Evolutionary conservation across 1,140 invertebrate genomes (phyloP).

Genomic region (Drosophila pachea): DNA sequence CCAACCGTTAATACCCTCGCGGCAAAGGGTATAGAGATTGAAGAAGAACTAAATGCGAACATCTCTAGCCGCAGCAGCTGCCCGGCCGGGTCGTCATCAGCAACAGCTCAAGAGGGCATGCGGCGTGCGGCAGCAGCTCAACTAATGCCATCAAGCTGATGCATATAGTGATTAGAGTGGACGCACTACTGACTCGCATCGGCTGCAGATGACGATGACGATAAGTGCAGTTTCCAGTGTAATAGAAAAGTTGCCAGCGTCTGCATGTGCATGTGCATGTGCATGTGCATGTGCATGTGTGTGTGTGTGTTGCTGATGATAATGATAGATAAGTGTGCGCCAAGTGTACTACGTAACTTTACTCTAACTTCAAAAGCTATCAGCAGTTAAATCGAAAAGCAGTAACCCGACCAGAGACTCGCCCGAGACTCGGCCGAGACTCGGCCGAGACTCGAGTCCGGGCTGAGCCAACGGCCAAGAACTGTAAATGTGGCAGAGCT

Average conservation of each 20-base stretch:
- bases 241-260: constrained; percentile 72
- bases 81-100: too few species aligned
- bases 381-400: constrained; percentile 77
- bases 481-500: constrained; percentile 71
- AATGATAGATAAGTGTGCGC: constrained; percentile 77
- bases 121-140: constrained; percentile 46
- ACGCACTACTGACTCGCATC: constrained; percentile 53
- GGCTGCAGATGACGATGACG: constrained; percentile 64
- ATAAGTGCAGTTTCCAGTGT: constrained; percentile 74
- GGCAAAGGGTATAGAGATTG: neutral
- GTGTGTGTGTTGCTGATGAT: constrained; percentile 62
- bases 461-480: constrained; percentile 65
- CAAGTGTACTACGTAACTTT: constrained; percentile 75
- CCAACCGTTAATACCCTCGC: neutral
- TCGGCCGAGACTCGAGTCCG: neutral
- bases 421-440: neutral
- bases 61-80: neutral
- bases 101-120: neutral
- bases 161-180: constrained; percentile 77
- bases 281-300: constrained; percentile 25
- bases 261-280: constrained; percentile 17
- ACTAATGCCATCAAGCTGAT: constrained; percentile 77
- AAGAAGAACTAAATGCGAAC: neutral
- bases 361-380: constrained; percentile 75
- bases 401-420: constrained; percentile 42